Conservation (phyloP, 2,797 vertebrate genomes). For the Mus minutoides region DNA sequence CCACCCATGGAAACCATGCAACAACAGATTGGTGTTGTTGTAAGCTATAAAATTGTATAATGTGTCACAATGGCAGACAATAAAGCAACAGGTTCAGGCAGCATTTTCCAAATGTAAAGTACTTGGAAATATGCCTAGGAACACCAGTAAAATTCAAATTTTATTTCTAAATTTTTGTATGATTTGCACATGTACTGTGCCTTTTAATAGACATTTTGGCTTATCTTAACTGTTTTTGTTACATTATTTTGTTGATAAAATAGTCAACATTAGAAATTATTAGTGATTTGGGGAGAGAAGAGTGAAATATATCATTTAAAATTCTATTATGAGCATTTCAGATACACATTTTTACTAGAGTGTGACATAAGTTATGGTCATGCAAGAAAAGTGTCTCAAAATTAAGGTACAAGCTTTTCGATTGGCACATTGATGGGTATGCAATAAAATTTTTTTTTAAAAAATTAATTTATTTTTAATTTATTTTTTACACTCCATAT, state of each 20-base stretch:
- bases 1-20: neutral
- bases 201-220: neutral
- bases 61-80: neutral
- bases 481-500: too few species aligned
- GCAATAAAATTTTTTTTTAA: neutral
- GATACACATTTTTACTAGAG: fast-evolving
- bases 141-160: neutral
- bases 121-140: neutral
- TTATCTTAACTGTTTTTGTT: neutral
- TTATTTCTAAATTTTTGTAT: neutral
- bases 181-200: neutral
- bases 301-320: neutral
- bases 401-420: neutral
- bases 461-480: too few species aligned
- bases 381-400: neutral
- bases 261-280: neutral
- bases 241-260: neutral
- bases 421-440: neutral
- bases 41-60: neutral
- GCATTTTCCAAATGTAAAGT: neutral
- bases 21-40: neutral
- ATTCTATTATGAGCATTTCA: neutral
- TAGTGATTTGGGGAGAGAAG: neutral
- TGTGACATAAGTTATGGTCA: neutral
- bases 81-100: neutral